Base-by-base conservation (phyloP, 2,888 invertebrate genomes). In the Oithona nana region DNA sequence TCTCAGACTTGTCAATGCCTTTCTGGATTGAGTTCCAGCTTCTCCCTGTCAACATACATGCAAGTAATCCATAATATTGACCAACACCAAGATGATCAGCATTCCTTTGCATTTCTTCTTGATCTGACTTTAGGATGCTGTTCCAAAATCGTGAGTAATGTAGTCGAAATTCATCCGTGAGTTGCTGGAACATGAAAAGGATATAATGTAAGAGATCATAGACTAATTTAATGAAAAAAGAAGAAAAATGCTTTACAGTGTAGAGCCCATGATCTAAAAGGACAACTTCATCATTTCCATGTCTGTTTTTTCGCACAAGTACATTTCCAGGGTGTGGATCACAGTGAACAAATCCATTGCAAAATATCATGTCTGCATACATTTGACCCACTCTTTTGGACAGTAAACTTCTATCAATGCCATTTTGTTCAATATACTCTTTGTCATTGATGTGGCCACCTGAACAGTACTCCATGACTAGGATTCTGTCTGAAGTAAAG, bases 291-390 rank as follows among this genome's bases (percentile, higher is more conserved):
- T 80, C 77, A 48, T 76, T 74, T 0, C 78, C 75, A 16, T 72
- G 70, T 61, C 75, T 72, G 26, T 67, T 66, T 65, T 73, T 73
- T 63, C 72, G 70, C 22, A 94, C 82, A 24, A 94, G 76, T 68
- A 94, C 87, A 74, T 94, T 94, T 26, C 98, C 98, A 0, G 97
- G 95, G 76, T 98, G 97, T 0, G 97, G 97, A 75, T 98, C 97
- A 70, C 93, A 89, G 72, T 98, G 97, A 22, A 98, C 88, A 73
- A 87, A 84, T 3, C 97, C 98, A 68, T 86, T 82, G 58, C 85
- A 82, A 74, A 97, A 98, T 68, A 98, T 97, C 97, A 98, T 98
- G 71, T 92, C 86, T 13, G 93, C 88, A 74, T 94, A 97, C 20
- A 98, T 75, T 69, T 81, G 79, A 1, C 95, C 93, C 54, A 98